A percentile compares a stretch with the other conserved stretches of the same genome.
These are phyloP conservation scores for Axis porcinus DNA, from an alignment of 2,113 vertebrate species.

Conservation along the genomic window DNA sequence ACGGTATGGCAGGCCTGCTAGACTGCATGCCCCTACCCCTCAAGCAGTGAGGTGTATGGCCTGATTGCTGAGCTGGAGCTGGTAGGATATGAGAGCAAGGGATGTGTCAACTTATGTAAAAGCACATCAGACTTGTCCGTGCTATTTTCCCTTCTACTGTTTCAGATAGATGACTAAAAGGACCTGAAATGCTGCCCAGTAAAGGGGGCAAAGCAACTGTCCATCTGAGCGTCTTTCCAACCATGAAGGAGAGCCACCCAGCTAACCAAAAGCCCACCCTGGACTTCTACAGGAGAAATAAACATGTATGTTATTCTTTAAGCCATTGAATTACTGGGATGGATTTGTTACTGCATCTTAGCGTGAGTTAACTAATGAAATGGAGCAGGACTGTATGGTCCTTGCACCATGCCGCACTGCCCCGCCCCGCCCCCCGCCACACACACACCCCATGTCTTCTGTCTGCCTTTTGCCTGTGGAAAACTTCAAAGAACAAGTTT, in stretches of 20 bases:
- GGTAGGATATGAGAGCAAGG: neutral
- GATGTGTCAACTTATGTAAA: neutral
- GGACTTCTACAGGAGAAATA: neutral
- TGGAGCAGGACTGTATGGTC: neutral
- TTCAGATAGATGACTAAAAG: neutral
- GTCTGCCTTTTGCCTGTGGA: neutral
- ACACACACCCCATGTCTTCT: neutral
- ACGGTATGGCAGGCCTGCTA: neutral
- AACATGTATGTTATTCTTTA: neutral
- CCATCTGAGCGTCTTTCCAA: neutral
- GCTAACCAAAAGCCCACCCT: neutral
- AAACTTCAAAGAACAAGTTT: neutral
- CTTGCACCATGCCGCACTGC: neutral
- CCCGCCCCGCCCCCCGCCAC: rapidly evolving
- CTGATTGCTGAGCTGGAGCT: neutral
- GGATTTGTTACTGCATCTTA: neutral
- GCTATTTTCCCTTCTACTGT: neutral
- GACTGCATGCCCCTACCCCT: neutral
- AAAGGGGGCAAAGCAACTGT: neutral
- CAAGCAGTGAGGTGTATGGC: neutral
- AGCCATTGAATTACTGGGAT: neutral
- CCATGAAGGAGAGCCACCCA: neutral
- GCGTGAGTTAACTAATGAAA: neutral
- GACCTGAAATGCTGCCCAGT: neutral
- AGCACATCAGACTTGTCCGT: neutral